A percentile compares a stretch with the other conserved stretches of the same genome.
Conservation (phyloP, 2,888 invertebrate genomes). For the Tachina fera region DNA sequence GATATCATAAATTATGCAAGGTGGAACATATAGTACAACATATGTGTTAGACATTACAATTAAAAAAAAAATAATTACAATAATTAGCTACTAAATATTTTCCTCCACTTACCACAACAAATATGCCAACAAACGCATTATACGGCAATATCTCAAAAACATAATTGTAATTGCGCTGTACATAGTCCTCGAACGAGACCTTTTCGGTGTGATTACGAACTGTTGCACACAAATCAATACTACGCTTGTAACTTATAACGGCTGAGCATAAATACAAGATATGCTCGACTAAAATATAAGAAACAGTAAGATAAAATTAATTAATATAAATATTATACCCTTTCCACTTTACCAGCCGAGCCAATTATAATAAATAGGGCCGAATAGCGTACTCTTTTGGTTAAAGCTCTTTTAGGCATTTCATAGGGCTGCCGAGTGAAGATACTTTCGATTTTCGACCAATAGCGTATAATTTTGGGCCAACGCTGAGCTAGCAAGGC, state of each 20-base stretch:
- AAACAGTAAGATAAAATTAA: neutral
- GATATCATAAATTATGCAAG: too few species aligned
- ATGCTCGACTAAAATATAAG: constrained; percentile 77
- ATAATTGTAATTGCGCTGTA: constrained; percentile 76
- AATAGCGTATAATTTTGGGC: constrained; percentile 79
- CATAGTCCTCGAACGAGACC: constrained; percentile 74
- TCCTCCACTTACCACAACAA: constrained; percentile 75
- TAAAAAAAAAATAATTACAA: too few species aligned
- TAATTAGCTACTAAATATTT: neutral
- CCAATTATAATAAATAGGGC: constrained; percentile 76
- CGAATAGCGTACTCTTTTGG: constrained; percentile 75
- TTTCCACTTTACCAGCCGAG: constrained; percentile 73
- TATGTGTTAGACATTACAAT: too few species aligned
- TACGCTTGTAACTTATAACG: constrained; percentile 73
- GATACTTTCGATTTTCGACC: constrained; percentile 79
- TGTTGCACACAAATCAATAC: constrained; percentile 72
- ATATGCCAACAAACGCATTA: constrained; percentile 68
- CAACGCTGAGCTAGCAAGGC: constrained; percentile 78
- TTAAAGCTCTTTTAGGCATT: constrained; percentile 74
- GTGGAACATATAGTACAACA: too few species aligned
- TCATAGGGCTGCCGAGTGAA: constrained; percentile 79
- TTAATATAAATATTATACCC: neutral
- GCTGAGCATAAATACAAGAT: constrained; percentile 76
- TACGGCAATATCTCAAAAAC: constrained; percentile 77
- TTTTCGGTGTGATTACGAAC: constrained; percentile 71